Evolutionary conservation across 1,140 invertebrate genomes (phyloP).

Genomic region (Spodoptera frugiperda): DNA sequence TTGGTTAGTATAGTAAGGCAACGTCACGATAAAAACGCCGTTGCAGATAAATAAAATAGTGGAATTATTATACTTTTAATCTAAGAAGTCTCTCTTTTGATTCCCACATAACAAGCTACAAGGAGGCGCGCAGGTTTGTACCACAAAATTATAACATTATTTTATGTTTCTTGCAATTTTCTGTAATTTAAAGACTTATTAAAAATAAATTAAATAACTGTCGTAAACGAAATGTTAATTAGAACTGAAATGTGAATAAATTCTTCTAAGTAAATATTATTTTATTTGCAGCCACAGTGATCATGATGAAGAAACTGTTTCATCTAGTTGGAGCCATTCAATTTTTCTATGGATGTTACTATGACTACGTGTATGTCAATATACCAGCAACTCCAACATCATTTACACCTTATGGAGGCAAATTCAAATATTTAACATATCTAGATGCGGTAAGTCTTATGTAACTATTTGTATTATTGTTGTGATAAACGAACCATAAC

Average conservation of each 20-base stretch:
- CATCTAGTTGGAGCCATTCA: slow-evolving; percentile 89
- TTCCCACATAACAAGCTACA: no score
- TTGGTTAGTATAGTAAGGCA: background rate
- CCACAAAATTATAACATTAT: no score
- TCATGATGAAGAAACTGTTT: slow-evolving; percentile 84
- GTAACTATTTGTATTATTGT: background rate
- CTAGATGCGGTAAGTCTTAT: slow-evolving; percentile 92
- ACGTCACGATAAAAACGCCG: background rate
- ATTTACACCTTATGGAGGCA: slow-evolving; percentile 88
- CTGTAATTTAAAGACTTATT: no score
- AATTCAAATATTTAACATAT: slow-evolving; percentile 95
- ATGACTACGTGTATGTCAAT: slow-evolving; percentile 90
- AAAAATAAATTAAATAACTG: no score
- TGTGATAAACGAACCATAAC: background rate
- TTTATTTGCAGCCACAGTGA: slow-evolving; percentile 48
- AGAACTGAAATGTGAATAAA: no score
- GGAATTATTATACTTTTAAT: background rate
- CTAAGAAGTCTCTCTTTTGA: no score
- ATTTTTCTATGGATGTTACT: slow-evolving; percentile 91
- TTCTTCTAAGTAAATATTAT: background rate
- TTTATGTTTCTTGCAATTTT: no score
- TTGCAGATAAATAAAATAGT: background rate
- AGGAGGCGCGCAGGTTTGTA: no score
- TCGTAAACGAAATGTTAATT: no score
- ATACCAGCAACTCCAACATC: slow-evolving; percentile 86